These are phyloP conservation scores for Ctenicera cuprea DNA, from an alignment of 2,888 invertebrate genomes.

Conservation along the genomic window DNA sequence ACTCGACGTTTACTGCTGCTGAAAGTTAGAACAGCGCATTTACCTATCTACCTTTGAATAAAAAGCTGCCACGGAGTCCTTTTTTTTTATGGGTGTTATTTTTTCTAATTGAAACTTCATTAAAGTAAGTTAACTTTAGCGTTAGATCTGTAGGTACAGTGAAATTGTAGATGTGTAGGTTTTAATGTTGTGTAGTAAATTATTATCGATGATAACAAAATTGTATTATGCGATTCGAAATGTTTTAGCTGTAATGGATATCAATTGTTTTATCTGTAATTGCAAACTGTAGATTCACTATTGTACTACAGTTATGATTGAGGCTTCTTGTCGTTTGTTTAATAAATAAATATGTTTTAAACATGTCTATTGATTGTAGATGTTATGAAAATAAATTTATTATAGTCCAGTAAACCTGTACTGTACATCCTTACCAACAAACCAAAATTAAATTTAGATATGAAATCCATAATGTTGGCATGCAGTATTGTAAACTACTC, in stretches of 20 bases:
- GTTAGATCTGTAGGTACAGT: slow-evolving; percentile 46
- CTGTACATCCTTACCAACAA: no score
- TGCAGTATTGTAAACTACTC: no score
- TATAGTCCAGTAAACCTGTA: no score
- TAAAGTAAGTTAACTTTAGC: slow-evolving; percentile 26
- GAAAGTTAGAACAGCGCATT: slow-evolving; percentile 31
- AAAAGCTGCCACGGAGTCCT: slow-evolving; percentile 49
- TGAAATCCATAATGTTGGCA: no score
- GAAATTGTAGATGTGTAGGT: slow-evolving; percentile 49
- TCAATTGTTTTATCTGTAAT: slow-evolving; percentile 19
- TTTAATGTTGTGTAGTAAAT: slow-evolving; percentile 54
- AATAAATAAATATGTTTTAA: no score
- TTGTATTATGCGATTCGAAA: slow-evolving; percentile 52
- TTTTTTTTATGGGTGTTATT: slow-evolving; percentile 48
- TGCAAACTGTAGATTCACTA: background rate
- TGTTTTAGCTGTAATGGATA: slow-evolving; percentile 48
- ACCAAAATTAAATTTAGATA: no score
- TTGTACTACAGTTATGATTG: background rate
- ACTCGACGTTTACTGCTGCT: slow-evolving; percentile 29
- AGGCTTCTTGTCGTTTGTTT: no score
- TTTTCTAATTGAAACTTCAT: slow-evolving; percentile 49
- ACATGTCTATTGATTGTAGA: no score
- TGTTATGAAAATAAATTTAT: no score
- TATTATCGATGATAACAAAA: slow-evolving; percentile 48
- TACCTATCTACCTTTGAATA: slow-evolving; percentile 36